phyloP scores from a whole-genome alignment of 2,888 invertebrate genomes.

The Disparrhopalites patrizii region DNA sequence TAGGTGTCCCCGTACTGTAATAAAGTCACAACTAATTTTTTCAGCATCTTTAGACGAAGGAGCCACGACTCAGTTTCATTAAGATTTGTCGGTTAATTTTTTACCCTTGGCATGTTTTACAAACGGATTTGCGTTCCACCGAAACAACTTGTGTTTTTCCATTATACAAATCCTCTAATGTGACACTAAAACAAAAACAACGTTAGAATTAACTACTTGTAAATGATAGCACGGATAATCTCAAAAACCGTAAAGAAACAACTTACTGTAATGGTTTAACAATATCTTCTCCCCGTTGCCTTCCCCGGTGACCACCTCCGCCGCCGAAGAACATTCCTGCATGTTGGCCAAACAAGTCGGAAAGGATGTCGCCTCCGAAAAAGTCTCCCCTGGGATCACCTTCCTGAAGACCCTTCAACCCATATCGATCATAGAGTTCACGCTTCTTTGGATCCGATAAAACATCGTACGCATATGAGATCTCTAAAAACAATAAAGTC shows the following conservation, averaged over 20 bases:
- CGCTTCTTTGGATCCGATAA: conserved; percentile 83
- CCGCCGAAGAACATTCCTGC: conserved; percentile 61
- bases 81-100: conserved; percentile 42
- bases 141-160: conserved; percentile 80
- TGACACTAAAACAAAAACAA: conserved; percentile 58
- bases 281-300: conserved; percentile 73
- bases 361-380: conserved; percentile 58
- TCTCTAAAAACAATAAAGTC: no score
- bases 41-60: no score
- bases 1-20: conserved; percentile 35
- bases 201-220: background rate
- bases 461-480: conserved; percentile 91
- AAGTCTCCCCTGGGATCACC: conserved; percentile 56
- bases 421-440: conserved; percentile 78
- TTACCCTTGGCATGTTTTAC: conserved; percentile 70
- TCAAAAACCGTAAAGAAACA: no score
- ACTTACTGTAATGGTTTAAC: conserved; percentile 70
- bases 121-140: conserved; percentile 76
- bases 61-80: background rate
- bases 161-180: conserved; percentile 85
- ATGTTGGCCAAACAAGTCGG: conserved; percentile 61
- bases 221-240: background rate
- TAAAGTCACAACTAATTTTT: background rate
- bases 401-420: conserved; percentile 82
- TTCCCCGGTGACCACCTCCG: conserved; percentile 55